Conservation (phyloP, 1,140 invertebrate species). For the Anadara kagoshimensis region DNA sequence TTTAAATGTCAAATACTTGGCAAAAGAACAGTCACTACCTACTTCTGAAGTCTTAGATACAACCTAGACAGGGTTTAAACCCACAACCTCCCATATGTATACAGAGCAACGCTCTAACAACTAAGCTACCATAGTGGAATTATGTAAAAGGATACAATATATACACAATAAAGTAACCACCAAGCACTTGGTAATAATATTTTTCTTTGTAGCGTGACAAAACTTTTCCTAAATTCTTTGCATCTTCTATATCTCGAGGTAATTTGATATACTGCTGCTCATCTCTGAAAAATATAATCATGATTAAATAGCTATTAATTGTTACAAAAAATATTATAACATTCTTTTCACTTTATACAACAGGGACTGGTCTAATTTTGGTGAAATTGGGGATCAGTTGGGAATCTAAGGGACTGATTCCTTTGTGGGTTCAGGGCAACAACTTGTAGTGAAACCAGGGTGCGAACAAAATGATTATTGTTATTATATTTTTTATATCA, state of each 20-base stretch:
- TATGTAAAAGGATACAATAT: slow-evolving; percentile 96
- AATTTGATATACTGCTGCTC: slow-evolving; percentile 92
- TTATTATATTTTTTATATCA: too few relatives aligned
- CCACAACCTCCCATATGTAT: too few relatives aligned
- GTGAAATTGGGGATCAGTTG: neutral
- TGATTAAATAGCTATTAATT: slow-evolving; percentile 2
- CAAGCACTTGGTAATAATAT: slow-evolving; percentile 94
- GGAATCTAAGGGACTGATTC: neutral
- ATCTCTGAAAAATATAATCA: slow-evolving; percentile 81
- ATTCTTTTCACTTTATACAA: neutral
- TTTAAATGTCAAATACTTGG: too few relatives aligned
- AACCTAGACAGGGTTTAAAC: too few relatives aligned
- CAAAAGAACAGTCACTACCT: too few relatives aligned
- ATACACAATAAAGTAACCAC: slow-evolving; percentile 92
- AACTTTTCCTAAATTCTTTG: slow-evolving; percentile 93
- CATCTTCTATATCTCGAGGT: slow-evolving; percentile 95
- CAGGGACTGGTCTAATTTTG: neutral
- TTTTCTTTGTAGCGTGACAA: slow-evolving; percentile 94
- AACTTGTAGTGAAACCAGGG: neutral
- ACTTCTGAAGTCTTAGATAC: too few relatives aligned
- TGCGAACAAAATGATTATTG: too few relatives aligned
- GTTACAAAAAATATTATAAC: neutral
- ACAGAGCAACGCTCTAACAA: too few relatives aligned
- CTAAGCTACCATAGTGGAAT: too few relatives aligned
- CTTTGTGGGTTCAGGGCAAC: neutral